Base-by-base conservation (phyloP, 2,888 invertebrate genomes). In the Linyphia triangularis region DNA sequence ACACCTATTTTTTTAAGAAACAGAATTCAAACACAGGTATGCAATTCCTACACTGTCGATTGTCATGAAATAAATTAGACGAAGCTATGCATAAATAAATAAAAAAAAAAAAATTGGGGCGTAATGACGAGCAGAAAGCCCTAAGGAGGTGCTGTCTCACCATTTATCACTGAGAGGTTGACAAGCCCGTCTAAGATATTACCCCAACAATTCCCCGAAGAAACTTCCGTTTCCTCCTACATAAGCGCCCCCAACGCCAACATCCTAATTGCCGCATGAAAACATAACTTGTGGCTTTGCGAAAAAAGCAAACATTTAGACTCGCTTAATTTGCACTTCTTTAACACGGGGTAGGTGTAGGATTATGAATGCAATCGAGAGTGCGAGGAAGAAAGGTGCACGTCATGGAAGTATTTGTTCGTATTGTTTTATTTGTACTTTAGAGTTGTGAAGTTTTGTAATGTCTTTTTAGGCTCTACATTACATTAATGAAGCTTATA, bases 261-360 rank as follows among this genome's bases (percentile, higher is more conserved):
- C 19, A 30, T 51, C 22, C 51, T 79, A 79, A 79, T 79, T 79
- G 65, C 78, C 67, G 51, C 28, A 79, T 67, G 51, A 67, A 79
- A 79, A 79, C 78, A 79, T 79, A 79, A 79, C 67, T 67, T 65
- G 78, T 67, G 65, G 77, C 78, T 65, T 67, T 6, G 51, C 7
- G 51, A 63, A 79, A 79, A 79, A 77, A 82, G 28, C 6, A n/a
- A 3, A 43, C 63, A 72, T 72, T 82, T 72, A 61, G 72, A 40
- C 63, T 37, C 43, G 37, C 72, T 82, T 82, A 72, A 82, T 82
- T 82, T 72, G 72, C 82, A 82, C 82, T 82, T 72, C 70, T 82
- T 82, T 43, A 61, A 28, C 59, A 69, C 26, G 59, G 22, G 43
- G 30, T 19, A 33, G 28, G 26, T 61, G 33, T 26, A 28, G 63